phyloP scores from a whole-genome alignment of 2,888 invertebrate genomes.

The Mactromeris polynyma region DNA sequence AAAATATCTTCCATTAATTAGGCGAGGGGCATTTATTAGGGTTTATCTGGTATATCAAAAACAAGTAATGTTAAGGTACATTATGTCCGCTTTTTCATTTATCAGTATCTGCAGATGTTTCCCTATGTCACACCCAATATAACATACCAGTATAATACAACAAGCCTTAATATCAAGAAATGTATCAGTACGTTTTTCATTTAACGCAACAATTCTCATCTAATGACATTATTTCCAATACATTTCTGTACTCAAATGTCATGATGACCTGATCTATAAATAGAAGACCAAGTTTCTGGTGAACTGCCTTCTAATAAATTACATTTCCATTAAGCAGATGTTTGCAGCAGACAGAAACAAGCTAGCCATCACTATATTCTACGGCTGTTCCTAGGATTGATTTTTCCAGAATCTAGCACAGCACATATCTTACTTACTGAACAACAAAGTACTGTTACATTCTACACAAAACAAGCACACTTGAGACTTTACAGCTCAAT shows the following conservation, averaged over 20 bases:
- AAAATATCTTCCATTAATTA: no score
- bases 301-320: not conserved
- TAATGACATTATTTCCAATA: no score
- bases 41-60: no score
- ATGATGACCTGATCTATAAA: not conserved
- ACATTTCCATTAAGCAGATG: not conserved
- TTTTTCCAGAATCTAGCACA: not conserved
- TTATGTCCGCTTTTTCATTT: no score
- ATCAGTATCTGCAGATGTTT: not conserved
- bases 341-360: not conserved
- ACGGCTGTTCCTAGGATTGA: not conserved
- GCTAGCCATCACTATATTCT: not conserved
- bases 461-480: no score
- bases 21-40: no score
- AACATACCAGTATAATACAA: no score
- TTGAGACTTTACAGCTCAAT: no score
- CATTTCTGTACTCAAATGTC: not conserved
- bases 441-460: no score
- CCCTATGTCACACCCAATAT: not conserved
- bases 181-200: no score
- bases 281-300: not conserved
- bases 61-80: no score
- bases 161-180: no score
- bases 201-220: not conserved
- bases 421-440: not conserved